phyloP scores from a whole-genome alignment of 2,113 vertebrate species.

The Drymodes brunneopygia region DNA sequence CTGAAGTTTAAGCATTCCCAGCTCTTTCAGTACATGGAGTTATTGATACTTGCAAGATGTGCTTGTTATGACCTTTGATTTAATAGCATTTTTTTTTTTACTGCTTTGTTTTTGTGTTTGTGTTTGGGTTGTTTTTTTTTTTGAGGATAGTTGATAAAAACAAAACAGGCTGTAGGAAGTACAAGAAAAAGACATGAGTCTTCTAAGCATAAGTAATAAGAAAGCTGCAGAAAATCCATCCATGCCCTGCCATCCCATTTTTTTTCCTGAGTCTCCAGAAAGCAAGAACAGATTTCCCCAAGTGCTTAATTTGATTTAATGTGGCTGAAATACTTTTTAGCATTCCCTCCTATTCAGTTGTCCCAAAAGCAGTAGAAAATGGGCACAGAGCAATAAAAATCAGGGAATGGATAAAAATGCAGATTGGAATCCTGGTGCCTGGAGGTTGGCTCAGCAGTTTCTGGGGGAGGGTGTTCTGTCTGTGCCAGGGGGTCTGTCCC shows the following conservation, averaged over 20 bases:
- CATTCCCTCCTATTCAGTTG: background rate
- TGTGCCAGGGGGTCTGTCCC: background rate
- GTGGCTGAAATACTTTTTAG: background rate
- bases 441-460: fast-evolving
- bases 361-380: background rate
- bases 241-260: background rate
- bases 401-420: background rate
- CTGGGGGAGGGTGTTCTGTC: background rate
- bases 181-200: background rate
- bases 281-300: background rate
- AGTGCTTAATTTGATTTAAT: background rate
- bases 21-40: background rate
- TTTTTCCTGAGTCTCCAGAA: background rate
- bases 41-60: background rate
- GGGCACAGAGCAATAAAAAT: background rate
- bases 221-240: background rate
- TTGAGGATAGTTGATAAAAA: background rate
- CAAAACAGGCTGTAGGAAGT: background rate
- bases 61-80: background rate
- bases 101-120: background rate
- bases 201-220: background rate
- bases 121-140: background rate
- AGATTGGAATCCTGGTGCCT: background rate
- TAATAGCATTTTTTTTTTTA: background rate
- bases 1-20: background rate